Evolutionary conservation across 2,113 vertebrate genomes (phyloP), one percentile per base, ranked within the genome.

Genomic region (Indri indri): DNA sequence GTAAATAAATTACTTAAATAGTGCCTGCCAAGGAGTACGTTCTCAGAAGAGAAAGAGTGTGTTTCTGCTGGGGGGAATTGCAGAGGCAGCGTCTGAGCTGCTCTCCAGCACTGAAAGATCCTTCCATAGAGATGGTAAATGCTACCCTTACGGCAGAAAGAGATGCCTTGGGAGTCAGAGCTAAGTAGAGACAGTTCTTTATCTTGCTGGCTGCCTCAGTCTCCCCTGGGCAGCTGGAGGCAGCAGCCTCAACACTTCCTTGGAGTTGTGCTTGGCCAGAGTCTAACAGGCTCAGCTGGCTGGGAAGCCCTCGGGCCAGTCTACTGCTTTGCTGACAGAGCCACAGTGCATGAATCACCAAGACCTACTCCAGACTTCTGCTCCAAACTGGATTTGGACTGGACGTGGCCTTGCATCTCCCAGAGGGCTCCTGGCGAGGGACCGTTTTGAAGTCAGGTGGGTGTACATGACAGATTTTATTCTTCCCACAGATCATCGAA

Each of bases 401-500:
- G 59, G 23, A 37, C 91, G 65, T 83, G 47, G 40, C 83, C 73
- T 87, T 85, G 61, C 17, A 1, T 52, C 63, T 94, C 65, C 74
- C 81, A 66, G 54, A 23, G 65, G 73, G 6, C n/a, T 57, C 66
- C 86, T 61, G 40, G 50, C 34, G 3, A 86, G 45, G 45, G 68
- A 40, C 79, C 79, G 22, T 66, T 90, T 88, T 74, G 73, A 79
- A 65, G 59, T 93, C 76, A 90, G 65, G 25, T 88, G 81, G 45
- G 16, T 84, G 2, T 89, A 68, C 27, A 4, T 93, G 93, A 98
- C 88, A 81, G 25, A 45, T 90, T 80, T 65, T 77, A 52, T 88
- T 98, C 94, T 98, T 97, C 82, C 95, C 95, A 94, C 98, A 99
- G 99, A 99, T 99, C 90, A 99, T 99, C 74, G 99, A 99, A 97